Conservation (phyloP, 1,140 invertebrate species). For the Bacillus rossius region DNA sequence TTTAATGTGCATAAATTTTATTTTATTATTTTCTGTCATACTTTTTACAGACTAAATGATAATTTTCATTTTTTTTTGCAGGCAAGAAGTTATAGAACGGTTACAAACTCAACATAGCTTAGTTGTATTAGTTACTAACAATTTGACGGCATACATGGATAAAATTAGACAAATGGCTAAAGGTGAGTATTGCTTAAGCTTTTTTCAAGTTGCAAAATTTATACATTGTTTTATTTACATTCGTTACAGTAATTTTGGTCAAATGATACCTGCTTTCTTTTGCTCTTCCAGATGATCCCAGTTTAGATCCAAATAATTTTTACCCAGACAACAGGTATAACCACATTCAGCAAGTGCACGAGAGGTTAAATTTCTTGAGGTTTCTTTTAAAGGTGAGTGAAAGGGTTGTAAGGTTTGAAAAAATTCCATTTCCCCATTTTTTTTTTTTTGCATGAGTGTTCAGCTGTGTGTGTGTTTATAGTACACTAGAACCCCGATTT, state of each 20-base stretch:
- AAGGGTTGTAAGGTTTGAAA: neutral
- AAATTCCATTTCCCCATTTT: too few species aligned
- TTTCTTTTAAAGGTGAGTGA: slow-evolving; percentile 69
- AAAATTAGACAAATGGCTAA: slow-evolving; percentile 66
- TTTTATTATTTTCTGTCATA: too few species aligned
- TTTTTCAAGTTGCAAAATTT: slow-evolving; percentile 1
- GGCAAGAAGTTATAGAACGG: slow-evolving; percentile 82
- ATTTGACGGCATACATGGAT: slow-evolving; percentile 89
- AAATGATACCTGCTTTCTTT: slow-evolving; percentile 16
- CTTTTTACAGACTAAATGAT: too few species aligned
- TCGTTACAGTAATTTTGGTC: too few species aligned
- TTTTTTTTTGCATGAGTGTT: too few species aligned
- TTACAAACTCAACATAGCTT: slow-evolving; percentile 89
- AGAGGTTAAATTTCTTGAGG: slow-evolving; percentile 90
- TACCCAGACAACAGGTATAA: slow-evolving; percentile 86
- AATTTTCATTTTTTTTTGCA: slow-evolving; percentile 42
- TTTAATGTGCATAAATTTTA: neutral
- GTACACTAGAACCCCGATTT: too few species aligned
- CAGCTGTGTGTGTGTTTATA: too few species aligned
- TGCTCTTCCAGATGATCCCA: slow-evolving; percentile 65
- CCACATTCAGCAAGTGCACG: slow-evolving; percentile 89
- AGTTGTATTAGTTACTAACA: slow-evolving; percentile 90
- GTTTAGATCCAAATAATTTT: slow-evolving; percentile 75
- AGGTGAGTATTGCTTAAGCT: slow-evolving; percentile 43
- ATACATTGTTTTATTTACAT: neutral